These are phyloP conservation scores for Speoplatyrhinus poulsoni DNA, from an alignment of 2,113 vertebrate genomes.

Conservation along the genomic window DNA sequence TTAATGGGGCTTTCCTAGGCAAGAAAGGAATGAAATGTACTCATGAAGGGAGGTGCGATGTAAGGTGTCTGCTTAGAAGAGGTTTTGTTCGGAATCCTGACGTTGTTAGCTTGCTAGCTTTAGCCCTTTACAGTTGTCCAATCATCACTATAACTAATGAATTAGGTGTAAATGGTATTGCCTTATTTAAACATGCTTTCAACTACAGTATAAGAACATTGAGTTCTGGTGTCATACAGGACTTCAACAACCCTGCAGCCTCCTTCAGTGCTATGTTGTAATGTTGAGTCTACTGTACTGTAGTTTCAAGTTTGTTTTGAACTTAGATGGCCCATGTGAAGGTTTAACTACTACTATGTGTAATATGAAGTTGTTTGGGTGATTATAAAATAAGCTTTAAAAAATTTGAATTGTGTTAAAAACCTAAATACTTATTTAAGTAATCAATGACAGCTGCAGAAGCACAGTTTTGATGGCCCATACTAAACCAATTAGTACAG, in stretches of 20 bases:
- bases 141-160: conserved; percentile 9
- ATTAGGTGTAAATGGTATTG: background rate
- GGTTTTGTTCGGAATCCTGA: conserved; percentile 18
- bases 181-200: too few relatives aligned
- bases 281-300: too few relatives aligned
- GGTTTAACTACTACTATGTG: too few relatives aligned
- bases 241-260: too few relatives aligned
- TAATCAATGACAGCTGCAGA: background rate
- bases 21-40: conserved; percentile 28
- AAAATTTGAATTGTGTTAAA: too few relatives aligned
- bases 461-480: background rate
- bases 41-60: conserved; percentile 45
- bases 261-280: too few relatives aligned
- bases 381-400: background rate
- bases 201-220: too few relatives aligned
- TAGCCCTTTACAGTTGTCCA: conserved; percentile 15
- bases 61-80: conserved; percentile 34
- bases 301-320: too few relatives aligned
- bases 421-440: too few relatives aligned
- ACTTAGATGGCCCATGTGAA: too few relatives aligned
- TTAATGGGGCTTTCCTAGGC: conserved; percentile 56
- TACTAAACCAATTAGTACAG: background rate
- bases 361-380: background rate
- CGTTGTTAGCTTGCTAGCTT: background rate
- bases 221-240: too few relatives aligned